Conservation (phyloP, 1,140 invertebrate species). For the Tenebrio molitor region DNA sequence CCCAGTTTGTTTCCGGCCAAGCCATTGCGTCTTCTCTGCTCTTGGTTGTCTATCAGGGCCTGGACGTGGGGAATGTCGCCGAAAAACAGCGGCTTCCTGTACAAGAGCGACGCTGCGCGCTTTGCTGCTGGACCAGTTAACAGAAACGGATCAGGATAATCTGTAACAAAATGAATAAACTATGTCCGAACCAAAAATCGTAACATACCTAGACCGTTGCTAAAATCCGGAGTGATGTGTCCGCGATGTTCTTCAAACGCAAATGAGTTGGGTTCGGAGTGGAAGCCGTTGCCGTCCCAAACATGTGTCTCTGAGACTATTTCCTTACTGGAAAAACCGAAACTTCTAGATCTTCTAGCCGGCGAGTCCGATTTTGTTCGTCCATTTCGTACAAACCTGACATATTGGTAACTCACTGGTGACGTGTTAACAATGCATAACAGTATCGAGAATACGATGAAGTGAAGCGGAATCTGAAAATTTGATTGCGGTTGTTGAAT, state of each 20-base stretch:
- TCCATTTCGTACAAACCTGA: background rate
- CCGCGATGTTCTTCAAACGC: conserved; percentile 17
- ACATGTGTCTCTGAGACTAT: background rate
- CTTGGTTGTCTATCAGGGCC: conserved; percentile 72
- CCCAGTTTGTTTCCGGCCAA: conserved; percentile 71
- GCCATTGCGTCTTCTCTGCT: conserved; percentile 71
- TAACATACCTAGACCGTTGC: conserved; percentile 56
- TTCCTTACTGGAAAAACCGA: background rate
- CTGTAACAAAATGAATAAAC: conserved; percentile 52
- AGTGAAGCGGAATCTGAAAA: conserved; percentile 6
- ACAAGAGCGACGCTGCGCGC: conserved; percentile 57
- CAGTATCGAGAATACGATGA: background rate
- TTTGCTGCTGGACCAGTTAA: conserved; percentile 58
- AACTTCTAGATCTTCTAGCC: conserved; percentile 33
- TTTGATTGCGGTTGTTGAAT: background rate
- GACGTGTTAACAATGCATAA: background rate
- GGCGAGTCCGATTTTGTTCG: background rate
- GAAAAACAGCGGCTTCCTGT: conserved; percentile 70
- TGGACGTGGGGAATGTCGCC: conserved; percentile 74
- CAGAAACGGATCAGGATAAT: conserved; percentile 61
- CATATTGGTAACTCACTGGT: conserved; percentile 19
- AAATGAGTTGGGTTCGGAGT: background rate
- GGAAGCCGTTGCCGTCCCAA: conserved; percentile 22
- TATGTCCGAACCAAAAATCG: background rate
- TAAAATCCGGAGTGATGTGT: conserved; percentile 57